phyloP scores from a whole-genome alignment of 2,888 invertebrate species.

The Lasioglossum malachurum region DNA sequence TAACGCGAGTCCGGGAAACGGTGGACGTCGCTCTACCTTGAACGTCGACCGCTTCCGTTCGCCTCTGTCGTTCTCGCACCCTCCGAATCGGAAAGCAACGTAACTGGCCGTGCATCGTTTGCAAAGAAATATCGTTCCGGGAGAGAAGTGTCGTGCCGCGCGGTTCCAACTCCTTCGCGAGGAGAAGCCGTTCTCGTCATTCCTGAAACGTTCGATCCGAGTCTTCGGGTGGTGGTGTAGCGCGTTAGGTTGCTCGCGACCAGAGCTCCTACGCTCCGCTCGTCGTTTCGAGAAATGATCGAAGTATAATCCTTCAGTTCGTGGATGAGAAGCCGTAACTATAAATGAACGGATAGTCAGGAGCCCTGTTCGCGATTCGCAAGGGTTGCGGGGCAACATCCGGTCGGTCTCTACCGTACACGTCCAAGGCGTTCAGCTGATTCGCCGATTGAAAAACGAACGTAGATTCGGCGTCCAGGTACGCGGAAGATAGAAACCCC shows the following conservation, averaged over 20 bases:
- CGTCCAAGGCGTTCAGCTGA: neutral
- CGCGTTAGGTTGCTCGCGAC: neutral
- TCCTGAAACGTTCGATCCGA: constrained; percentile 84
- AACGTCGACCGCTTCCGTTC: constrained; percentile 75
- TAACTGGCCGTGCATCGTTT: constrained; percentile 78
- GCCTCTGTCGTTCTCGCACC: constrained; percentile 59
- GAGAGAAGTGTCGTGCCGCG: constrained; percentile 23
- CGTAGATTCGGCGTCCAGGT: neutral
- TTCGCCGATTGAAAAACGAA: neutral
- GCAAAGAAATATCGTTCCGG: constrained; percentile 53
- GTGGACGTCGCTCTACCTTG: neutral
- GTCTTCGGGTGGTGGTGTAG: constrained; percentile 75
- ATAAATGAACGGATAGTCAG: neutral
- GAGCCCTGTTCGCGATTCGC: neutral
- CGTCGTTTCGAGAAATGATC: neutral
- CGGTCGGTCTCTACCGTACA: neutral
- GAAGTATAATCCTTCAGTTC: neutral
- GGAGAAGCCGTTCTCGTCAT: constrained; percentile 60
- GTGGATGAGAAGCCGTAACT: neutral
- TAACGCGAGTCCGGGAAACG: constrained; percentile 25
- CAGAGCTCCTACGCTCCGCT: neutral
- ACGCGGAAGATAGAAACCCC: neutral
- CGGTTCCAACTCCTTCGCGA: constrained; percentile 11
- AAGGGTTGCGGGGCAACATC: neutral
- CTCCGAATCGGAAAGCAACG: constrained; percentile 83